Percentiles rank a stretch among this genome's conserved stretches.
Evolutionary conservation across 1,140 invertebrate genomes (phyloP).

Genomic region (Macrotrachela quadricornifera): DNA sequence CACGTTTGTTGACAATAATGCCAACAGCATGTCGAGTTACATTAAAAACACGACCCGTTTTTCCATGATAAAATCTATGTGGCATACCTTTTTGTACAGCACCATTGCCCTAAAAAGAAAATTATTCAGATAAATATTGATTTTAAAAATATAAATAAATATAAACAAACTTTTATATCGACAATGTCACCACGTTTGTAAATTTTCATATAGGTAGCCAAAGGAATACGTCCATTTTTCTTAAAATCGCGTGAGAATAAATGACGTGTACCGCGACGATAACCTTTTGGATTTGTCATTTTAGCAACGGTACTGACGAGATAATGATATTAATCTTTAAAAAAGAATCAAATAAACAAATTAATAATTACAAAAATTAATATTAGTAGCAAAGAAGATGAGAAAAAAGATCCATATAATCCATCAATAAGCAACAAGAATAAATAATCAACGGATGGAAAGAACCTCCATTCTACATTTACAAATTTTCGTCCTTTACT

Average conservation of each 20-base stretch:
- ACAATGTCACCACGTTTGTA: slow-evolving; percentile 97
- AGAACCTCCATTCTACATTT: too few species aligned
- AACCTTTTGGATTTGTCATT: slow-evolving; percentile 96
- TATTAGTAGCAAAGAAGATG: too few species aligned
- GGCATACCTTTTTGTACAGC: slow-evolving; percentile 99
- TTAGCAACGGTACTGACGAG: slow-evolving; percentile 18
- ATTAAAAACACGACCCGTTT: slow-evolving; percentile 89
- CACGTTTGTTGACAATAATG: slow-evolving; percentile 98
- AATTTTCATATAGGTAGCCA: slow-evolving; percentile 85
- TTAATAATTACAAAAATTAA: too few species aligned
- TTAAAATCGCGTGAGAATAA: slow-evolving; percentile 83
- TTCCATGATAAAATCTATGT: slow-evolving; percentile 92
- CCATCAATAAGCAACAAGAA: too few species aligned
- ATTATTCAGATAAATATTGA: neutral
- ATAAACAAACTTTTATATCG: slow-evolving; percentile 60
- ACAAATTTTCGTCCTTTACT: too few species aligned
- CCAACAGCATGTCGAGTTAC: slow-evolving; percentile 88
- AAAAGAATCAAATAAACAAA: too few species aligned
- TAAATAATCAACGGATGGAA: too few species aligned
- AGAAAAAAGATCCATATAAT: too few species aligned
- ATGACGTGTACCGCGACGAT: slow-evolving; percentile 85
- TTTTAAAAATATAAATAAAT: neutral
- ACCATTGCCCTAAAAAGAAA: slow-evolving; percentile 56
- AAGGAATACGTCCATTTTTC: slow-evolving; percentile 72
- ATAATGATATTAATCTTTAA: too few species aligned